Evolutionary conservation across 2,797 vertebrate species (phyloP).

Genomic region (Chiloscyllium punctatum): DNA sequence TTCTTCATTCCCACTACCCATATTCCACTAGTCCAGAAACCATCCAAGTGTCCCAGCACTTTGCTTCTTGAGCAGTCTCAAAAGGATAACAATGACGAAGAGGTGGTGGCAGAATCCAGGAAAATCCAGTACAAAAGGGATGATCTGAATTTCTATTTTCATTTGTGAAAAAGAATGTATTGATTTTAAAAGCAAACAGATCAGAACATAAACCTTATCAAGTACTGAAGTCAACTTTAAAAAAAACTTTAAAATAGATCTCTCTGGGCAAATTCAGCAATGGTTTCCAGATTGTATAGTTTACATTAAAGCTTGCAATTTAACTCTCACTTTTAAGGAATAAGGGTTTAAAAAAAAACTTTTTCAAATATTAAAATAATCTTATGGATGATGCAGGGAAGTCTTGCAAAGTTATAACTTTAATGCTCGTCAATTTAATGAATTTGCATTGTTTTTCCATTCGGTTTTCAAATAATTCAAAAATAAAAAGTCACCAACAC

Average conservation of each 20-base stretch:
- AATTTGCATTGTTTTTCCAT: conserved; percentile 18
- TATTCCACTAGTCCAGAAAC: not conserved
- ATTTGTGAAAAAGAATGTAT: conserved; percentile 31
- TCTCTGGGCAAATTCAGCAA: conserved; percentile 4
- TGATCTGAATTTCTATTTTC: not conserved
- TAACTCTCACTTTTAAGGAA: not conserved
- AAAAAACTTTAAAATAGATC: not conserved
- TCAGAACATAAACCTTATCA: conserved; percentile 16
- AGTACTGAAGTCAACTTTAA: conserved; percentile 22
- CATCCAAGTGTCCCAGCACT: not conserved
- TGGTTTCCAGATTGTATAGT: conserved; percentile 14
- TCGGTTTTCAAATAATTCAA: conserved; percentile 28
- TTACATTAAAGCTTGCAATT: not conserved
- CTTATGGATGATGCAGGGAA: not conserved
- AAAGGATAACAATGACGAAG: not conserved
- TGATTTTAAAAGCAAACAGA: conserved; percentile 28
- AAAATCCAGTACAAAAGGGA: not conserved
- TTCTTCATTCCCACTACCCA: not conserved
- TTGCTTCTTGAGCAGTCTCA: not conserved
- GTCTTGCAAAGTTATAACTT: not conserved
- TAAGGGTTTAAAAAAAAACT: not conserved
- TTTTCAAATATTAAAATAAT: not conserved
- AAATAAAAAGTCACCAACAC: conserved; percentile 21
- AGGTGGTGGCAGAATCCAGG: not conserved
- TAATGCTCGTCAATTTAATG: not conserved